These are phyloP conservation scores for Adineta ricciae DNA, from an alignment of 2,888 invertebrate species.

Conservation along the genomic window DNA sequence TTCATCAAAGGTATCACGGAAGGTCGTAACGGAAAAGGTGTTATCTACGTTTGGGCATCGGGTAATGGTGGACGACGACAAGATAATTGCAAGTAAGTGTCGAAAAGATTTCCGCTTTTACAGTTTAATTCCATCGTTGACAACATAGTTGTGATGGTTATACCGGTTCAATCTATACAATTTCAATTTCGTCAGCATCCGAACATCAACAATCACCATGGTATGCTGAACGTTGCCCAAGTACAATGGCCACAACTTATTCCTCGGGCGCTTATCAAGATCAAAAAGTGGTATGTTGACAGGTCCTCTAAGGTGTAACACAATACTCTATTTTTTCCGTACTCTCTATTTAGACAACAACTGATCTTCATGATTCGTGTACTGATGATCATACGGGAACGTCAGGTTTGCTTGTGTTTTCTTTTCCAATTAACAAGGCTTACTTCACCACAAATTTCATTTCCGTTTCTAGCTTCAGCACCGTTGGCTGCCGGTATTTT, in stretches of 20 bases:
- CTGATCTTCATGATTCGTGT: conserved; percentile 72
- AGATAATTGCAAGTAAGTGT: conserved; percentile 32
- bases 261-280: conserved; percentile 74
- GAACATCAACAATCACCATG: conserved; percentile 61
- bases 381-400: conserved; percentile 81
- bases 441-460: not conserved
- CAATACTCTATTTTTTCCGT: not conserved
- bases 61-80: conserved; percentile 60
- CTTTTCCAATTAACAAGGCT: not conserved
- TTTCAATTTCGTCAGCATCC: conserved; percentile 61
- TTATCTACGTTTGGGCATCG: conserved; percentile 75
- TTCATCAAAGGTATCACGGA: conserved; percentile 63
- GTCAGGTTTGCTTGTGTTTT: conserved; percentile 51
- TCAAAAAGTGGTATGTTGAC: conserved; percentile 66
- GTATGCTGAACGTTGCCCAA: conserved; percentile 81
- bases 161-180: conserved; percentile 69
- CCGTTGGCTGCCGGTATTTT: conserved; percentile 82
- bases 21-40: conserved; percentile 63
- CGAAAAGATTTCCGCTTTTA: not conserved
- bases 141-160: conserved; percentile 67
- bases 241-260: conserved; percentile 75
- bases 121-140: not conserved
- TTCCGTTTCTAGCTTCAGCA: conserved; percentile 61
- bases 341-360: conserved; percentile 56
- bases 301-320: not conserved